Conservation (phyloP, 2,888 invertebrate species). For the Dicyrtoma fusca region DNA sequence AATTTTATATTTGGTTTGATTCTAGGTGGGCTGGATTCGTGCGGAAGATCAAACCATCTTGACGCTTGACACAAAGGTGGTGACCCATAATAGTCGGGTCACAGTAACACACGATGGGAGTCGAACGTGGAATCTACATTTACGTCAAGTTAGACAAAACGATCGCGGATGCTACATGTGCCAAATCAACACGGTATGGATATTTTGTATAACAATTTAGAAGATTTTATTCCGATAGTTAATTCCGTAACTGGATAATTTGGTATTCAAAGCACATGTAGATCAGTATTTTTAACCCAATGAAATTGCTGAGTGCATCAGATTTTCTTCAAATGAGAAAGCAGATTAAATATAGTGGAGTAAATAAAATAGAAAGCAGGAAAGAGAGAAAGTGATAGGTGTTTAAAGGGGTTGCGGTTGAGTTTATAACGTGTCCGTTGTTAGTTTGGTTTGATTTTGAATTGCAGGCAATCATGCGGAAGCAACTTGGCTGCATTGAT, state of each 20-base stretch:
- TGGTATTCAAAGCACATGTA: too few species aligned
- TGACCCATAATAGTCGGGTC: constrained; percentile 81
- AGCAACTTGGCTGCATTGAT: constrained; percentile 83
- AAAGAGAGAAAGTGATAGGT: not conserved
- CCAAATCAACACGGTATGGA: constrained; percentile 81
- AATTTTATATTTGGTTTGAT: too few species aligned
- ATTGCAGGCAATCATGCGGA: constrained; percentile 70
- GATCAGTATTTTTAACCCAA: too few species aligned
- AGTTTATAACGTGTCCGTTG: too few species aligned
- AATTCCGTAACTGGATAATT: too few species aligned
- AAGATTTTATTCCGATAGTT: too few species aligned
- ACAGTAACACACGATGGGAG: constrained; percentile 79
- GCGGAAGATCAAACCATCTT: constrained; percentile 89
- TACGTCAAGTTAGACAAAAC: constrained; percentile 77
- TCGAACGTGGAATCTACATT: constrained; percentile 82
- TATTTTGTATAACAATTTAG: not conserved
- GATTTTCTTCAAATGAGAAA: too few species aligned
- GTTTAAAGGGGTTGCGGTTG: too few species aligned
- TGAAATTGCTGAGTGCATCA: too few species aligned
- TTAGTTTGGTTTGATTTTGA: not conserved
- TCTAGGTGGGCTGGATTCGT: constrained; percentile 84
- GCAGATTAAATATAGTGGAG: not conserved
- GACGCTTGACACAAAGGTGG: constrained; percentile 80
- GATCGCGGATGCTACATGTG: constrained; percentile 91
- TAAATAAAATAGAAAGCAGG: not conserved